Evolutionary conservation across 2,797 vertebrate genomes (phyloP).

Genomic region (Syngnathus rostellatus): DNA sequence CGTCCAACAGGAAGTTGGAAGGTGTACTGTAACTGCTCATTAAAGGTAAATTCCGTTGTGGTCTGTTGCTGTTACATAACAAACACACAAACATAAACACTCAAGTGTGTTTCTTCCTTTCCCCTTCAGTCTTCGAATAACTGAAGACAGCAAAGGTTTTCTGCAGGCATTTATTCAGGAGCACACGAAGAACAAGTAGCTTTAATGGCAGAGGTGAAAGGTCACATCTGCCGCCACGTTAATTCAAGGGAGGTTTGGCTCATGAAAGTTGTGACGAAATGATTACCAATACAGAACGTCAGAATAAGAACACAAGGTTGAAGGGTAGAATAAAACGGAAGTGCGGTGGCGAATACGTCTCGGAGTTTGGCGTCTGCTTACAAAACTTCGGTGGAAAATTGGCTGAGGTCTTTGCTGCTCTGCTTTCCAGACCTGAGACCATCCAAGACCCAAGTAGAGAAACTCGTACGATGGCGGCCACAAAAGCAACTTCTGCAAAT

Average conservation of each 20-base stretch:
- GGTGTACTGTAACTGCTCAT: background rate
- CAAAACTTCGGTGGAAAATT: background rate
- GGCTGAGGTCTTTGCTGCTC: slow-evolving; percentile 25
- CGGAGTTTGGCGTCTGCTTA: background rate
- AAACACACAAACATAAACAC: background rate
- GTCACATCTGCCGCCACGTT: background rate
- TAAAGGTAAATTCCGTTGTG: background rate
- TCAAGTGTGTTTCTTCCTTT: background rate
- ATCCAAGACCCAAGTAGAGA: slow-evolving; percentile 17
- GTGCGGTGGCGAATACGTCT: background rate
- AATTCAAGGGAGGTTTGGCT: background rate
- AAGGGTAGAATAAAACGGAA: background rate
- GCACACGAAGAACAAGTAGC: background rate
- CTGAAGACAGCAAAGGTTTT: slow-evolving; percentile 1
- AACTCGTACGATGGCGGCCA: background rate
- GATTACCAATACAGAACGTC: background rate
- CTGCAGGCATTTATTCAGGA: background rate
- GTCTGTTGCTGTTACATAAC: slow-evolving; percentile 2
- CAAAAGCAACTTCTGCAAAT: background rate
- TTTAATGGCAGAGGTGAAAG: background rate
- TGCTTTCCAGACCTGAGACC: slow-evolving; percentile 30
- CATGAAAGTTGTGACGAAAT: background rate
- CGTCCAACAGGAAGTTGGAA: background rate
- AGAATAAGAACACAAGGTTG: slow-evolving; percentile 2
- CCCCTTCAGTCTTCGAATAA: background rate